These are phyloP conservation scores for Dryas iulia DNA, from an alignment of 1,140 invertebrate genomes.

Conservation along the genomic window DNA sequence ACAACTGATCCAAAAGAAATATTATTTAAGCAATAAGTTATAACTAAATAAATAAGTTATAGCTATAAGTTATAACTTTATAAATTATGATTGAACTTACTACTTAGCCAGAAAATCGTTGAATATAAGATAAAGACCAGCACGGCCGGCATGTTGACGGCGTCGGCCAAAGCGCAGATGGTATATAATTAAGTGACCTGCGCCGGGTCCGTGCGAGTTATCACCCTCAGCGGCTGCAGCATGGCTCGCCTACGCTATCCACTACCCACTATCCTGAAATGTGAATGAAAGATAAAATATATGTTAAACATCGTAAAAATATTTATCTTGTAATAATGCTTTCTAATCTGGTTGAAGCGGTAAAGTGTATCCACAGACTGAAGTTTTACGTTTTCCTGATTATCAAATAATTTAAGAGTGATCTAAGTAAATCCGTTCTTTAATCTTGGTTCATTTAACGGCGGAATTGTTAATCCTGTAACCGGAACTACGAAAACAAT, in stretches of 20 bases:
- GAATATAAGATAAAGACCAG: conserved; percentile 38
- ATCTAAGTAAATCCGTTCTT: too few relatives aligned
- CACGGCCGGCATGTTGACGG: conserved; percentile 49
- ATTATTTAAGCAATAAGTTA: background rate
- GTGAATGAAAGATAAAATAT: background rate
- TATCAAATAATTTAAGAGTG: too few relatives aligned
- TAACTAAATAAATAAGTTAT: too few relatives aligned
- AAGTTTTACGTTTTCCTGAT: too few relatives aligned
- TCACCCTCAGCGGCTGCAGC: conserved; percentile 38
- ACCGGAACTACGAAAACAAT: too few relatives aligned
- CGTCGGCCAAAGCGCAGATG: background rate
- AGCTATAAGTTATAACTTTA: too few relatives aligned
- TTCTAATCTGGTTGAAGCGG: too few relatives aligned
- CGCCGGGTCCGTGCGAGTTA: conserved; percentile 34
- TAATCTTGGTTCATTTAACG: too few relatives aligned
- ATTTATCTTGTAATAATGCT: too few relatives aligned
- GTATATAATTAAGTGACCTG: conserved; percentile 52
- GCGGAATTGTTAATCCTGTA: too few relatives aligned
- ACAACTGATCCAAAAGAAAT: background rate
- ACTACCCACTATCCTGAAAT: conserved; percentile 3
- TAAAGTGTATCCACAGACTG: too few relatives aligned
- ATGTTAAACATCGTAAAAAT: too few relatives aligned
- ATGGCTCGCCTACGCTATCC: conserved; percentile 35
- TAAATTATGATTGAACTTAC: conserved; percentile 33
- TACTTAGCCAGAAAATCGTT: conserved; percentile 49